Evolutionary conservation across 2,797 vertebrate genomes (phyloP), one percentile per base, ranked within the genome.

Genomic region (Hydrocynus forskahlii): DNA sequence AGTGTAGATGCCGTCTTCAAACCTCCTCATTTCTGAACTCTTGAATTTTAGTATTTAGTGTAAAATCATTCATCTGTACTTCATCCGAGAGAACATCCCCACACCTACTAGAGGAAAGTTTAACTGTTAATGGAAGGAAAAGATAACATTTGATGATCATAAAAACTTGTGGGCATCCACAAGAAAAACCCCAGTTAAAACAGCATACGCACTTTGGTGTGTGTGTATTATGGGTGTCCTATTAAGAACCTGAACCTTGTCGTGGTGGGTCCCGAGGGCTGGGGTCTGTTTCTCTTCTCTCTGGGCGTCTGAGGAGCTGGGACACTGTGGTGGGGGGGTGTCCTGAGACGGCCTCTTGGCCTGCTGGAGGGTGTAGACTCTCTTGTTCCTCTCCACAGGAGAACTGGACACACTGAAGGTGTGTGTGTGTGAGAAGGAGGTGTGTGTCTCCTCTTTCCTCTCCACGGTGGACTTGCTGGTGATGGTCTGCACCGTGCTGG

Each of bases 371-470:
- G 78, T 7, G 50, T 85, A 76, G 74, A 88, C 48, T 67, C 45
- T 81, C 55, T 83, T 86, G 45, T 84, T 79, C 45, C 25, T 59
- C 45, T 91, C 89, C 43, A 75, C 21, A 0, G 89, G 88, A 16
- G 87, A 90, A 70, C 72, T 74, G 72, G 90, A 89, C 48, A 88
- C 29, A 60, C 83, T 90, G 81, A 90, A 69, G 4, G 78, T 87
- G 75, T 91, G 88, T 19, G 77, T 86, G 79, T 87, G 88, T 76
- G 81, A 86, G 85, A 72, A 84, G 23, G 83, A 77, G 19, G 84
- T 82, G 81, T 85, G 84, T 19, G 76, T 78, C 73, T 85, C 70
- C 76, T 89, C 87, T 59, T 59, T 86, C 8, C 63, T 87, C 78
- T 88, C 86, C 64, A 83, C 40, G 10, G 70, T 81, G 63, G 87